These are phyloP conservation scores for Pseudomyrmex flavicornis DNA, from an alignment of 1,140 invertebrate species.

Conservation along the genomic window DNA sequence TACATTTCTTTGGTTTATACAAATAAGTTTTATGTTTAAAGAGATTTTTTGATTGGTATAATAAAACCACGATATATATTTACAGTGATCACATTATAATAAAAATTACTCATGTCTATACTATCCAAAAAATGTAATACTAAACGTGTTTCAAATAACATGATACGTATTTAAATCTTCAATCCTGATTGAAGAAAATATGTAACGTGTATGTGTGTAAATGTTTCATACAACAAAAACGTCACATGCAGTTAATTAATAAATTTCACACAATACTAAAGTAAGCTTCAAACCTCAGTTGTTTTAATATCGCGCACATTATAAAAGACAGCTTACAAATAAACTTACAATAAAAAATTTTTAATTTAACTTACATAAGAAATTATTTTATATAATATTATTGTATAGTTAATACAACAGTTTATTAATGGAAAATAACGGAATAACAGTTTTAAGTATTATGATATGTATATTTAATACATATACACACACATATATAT, in stretches of 20 bases:
- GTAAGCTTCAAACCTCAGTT: neutral
- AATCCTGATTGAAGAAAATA: neutral
- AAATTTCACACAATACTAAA: constrained; percentile 23
- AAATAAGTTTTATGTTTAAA: constrained; percentile 39
- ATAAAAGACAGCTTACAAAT: constrained; percentile 8
- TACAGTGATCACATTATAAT: constrained; percentile 25
- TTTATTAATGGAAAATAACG: constrained; percentile 73
- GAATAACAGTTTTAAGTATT: constrained; percentile 71
- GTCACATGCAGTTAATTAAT: neutral
- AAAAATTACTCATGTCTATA: constrained; percentile 3
- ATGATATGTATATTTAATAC: constrained; percentile 63
- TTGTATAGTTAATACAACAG: constrained; percentile 43
- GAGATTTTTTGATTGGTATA: constrained; percentile 30
- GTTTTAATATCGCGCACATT: constrained; percentile 13
- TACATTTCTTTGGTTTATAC: neutral
- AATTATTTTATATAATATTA: constrained; percentile 46
- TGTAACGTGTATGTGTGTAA: neutral
- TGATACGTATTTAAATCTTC: too few relatives aligned
- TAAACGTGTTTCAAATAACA: constrained; percentile 14
- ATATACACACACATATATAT: too few relatives aligned
- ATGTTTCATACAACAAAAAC: neutral
- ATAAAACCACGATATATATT: constrained; percentile 16
- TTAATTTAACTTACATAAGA: constrained; percentile 32
- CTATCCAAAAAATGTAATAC: neutral
- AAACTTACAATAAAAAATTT: neutral